A percentile compares a stretch with the other conserved stretches of the same genome.
Conservation (phyloP, 1,140 invertebrate species). For the Drosophila arawakana region DNA sequence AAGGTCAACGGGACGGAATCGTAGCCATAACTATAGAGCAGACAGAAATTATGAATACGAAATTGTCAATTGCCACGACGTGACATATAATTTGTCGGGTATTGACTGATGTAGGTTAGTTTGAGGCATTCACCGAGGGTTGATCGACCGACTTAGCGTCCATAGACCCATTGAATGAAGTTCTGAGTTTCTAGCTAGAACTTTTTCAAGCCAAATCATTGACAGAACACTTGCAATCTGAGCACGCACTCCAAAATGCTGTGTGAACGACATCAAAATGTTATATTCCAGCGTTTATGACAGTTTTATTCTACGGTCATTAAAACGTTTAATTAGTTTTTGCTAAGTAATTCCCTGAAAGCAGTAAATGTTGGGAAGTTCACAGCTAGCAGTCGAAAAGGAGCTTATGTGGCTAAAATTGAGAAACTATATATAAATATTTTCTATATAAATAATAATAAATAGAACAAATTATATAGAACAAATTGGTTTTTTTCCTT, state of each 20-base stretch:
- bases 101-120: conserved; percentile 49
- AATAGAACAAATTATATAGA: too few relatives aligned
- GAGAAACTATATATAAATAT: background rate
- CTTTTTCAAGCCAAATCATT: conserved; percentile 16
- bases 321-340: conserved; percentile 75
- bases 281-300: conserved; percentile 59
- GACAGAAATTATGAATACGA: conserved; percentile 71
- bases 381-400: background rate
- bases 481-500: too few relatives aligned
- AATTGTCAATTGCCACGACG: conserved; percentile 67
- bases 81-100: conserved; percentile 49
- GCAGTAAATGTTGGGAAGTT: background rate
- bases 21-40: conserved; percentile 5
- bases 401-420: background rate
- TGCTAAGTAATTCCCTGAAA: conserved; percentile 55
- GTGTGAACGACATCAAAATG: conserved; percentile 20
- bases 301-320: conserved; percentile 65
- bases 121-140: conserved; percentile 37
- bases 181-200: background rate
- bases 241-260: conserved; percentile 32
- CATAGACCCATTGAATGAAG: conserved; percentile 35
- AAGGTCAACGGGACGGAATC: conserved; percentile 50
- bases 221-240: conserved; percentile 46
- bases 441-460: background rate
- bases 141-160: conserved; percentile 40